Conservation (phyloP, 1,140 invertebrate genomes). For the Oryctes rhinoceros region DNA sequence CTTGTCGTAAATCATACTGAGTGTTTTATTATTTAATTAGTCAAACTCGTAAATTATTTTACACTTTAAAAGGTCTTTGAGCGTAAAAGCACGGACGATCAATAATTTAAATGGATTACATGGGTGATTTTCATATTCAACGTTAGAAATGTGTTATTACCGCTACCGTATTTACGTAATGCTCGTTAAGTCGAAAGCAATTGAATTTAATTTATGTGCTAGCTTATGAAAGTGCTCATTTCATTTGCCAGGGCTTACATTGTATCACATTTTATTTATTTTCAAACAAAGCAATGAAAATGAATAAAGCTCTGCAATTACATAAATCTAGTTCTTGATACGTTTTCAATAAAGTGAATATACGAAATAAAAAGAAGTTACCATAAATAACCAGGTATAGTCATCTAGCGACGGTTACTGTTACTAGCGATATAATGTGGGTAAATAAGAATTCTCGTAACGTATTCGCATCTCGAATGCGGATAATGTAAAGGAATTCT, state of each 20-base stretch:
- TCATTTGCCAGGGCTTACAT: not conserved
- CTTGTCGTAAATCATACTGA: conserved; percentile 29
- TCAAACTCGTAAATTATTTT: conserved; percentile 20
- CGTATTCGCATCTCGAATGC: not conserved
- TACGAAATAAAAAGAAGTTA: too few species aligned
- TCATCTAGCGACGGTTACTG: too few species aligned
- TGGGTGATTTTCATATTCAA: conserved; percentile 11
- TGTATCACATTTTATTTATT: conserved; percentile 6
- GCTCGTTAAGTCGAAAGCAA: not conserved
- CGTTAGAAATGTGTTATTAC: not conserved
- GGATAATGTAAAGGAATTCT: not conserved
- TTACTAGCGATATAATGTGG: too few species aligned
- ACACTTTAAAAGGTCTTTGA: conserved; percentile 25
- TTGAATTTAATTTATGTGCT: not conserved
- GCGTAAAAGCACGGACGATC: conserved; percentile 18
- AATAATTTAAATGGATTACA: conserved; percentile 21
- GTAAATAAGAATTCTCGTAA: too few species aligned
- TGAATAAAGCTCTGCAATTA: too few species aligned
- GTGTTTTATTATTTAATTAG: conserved; percentile 22
- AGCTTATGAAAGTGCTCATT: too few species aligned
- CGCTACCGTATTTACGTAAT: too few species aligned
- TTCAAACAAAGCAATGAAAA: not conserved
- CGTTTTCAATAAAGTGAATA: too few species aligned
- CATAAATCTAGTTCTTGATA: too few species aligned
- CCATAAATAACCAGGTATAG: too few species aligned